phyloP scores from a whole-genome alignment of 2,888 invertebrate genomes.

The Drosophila kanekoi region DNA sequence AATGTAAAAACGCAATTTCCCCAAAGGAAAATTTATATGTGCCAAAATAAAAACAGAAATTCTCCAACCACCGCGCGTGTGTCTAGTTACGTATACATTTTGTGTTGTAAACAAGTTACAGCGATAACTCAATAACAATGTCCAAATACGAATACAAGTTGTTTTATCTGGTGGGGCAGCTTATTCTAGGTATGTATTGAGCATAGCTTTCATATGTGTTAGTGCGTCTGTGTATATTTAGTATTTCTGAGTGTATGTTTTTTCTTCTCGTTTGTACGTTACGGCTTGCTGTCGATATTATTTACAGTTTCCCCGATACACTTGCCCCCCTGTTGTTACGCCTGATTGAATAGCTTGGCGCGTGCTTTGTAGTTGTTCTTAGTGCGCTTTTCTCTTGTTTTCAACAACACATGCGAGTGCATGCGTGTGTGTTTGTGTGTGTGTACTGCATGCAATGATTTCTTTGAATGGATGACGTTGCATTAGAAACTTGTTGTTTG shows the following conservation, averaged over 20 bases:
- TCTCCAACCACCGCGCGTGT: constrained; percentile 34
- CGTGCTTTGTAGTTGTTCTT: constrained; percentile 39
- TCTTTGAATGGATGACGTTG: constrained; percentile 72
- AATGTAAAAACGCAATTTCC: constrained; percentile 30
- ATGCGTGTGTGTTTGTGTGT: constrained; percentile 13
- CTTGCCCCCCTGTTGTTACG: constrained; percentile 10
- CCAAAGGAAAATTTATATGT: constrained; percentile 37
- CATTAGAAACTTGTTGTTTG: constrained; percentile 75
- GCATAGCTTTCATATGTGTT: constrained; percentile 26
- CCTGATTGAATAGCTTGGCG: constrained; percentile 32
- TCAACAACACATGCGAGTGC: constrained; percentile 9
- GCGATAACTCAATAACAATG: constrained; percentile 61
- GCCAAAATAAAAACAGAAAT: constrained; percentile 57
- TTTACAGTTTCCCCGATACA: constrained; percentile 31
- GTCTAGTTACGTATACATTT: constrained; percentile 62
- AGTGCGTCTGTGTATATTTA: constrained; percentile 10
- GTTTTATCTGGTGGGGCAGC: constrained; percentile 68
- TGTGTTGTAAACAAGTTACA: constrained; percentile 61
- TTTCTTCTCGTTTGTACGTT: constrained; percentile 15
- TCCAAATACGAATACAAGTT: constrained; percentile 46
- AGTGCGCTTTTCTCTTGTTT: constrained; percentile 32
- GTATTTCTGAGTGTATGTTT: constrained; percentile 1
- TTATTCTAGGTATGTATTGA: constrained; percentile 61
- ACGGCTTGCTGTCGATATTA: constrained; percentile 48
- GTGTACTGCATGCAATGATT: constrained; percentile 53